Evolutionary conservation across 2,888 invertebrate species (phyloP).

Genomic region (Campoplex nolae): DNA sequence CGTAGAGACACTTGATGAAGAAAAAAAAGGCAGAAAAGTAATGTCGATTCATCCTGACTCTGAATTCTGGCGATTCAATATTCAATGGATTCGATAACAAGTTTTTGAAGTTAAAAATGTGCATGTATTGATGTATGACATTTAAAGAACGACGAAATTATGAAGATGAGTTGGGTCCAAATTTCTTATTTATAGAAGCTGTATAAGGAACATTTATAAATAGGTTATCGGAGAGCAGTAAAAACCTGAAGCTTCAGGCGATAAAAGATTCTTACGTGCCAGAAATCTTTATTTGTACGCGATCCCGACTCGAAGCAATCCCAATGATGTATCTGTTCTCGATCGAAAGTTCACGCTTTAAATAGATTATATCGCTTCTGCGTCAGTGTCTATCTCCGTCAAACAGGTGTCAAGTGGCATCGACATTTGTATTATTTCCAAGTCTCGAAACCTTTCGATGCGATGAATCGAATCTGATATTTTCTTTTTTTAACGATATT

Average conservation of each 20-base stretch:
- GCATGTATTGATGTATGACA: not conserved
- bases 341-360: slow-evolving; percentile 61
- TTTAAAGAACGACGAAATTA: not conserved
- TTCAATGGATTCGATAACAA: not conserved
- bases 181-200: not conserved
- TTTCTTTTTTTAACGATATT: slow-evolving; percentile 1
- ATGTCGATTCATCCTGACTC: too few relatives aligned
- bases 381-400: slow-evolving; percentile 33
- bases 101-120: not conserved
- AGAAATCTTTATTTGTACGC: slow-evolving; percentile 57
- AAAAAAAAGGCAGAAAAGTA: too few relatives aligned
- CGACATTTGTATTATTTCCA: slow-evolving; percentile 49
- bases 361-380: slow-evolving; percentile 46
- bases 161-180: not conserved
- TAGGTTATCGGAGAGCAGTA: slow-evolving; percentile 8
- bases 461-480: not conserved
- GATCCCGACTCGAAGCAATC: slow-evolving; percentile 17
- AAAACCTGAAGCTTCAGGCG: slow-evolving; percentile 23
- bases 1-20: too few relatives aligned
- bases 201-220: not conserved
- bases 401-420: slow-evolving; percentile 60
- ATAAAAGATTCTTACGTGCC: slow-evolving; percentile 47
- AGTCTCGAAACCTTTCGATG: not conserved
- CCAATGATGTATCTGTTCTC: slow-evolving; percentile 44
- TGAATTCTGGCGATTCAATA: not conserved